A percentile compares a stretch with the other conserved stretches of the same genome.
Evolutionary conservation across 2,797 vertebrate species (phyloP).

Genomic region (Micrastur ruficollis): DNA sequence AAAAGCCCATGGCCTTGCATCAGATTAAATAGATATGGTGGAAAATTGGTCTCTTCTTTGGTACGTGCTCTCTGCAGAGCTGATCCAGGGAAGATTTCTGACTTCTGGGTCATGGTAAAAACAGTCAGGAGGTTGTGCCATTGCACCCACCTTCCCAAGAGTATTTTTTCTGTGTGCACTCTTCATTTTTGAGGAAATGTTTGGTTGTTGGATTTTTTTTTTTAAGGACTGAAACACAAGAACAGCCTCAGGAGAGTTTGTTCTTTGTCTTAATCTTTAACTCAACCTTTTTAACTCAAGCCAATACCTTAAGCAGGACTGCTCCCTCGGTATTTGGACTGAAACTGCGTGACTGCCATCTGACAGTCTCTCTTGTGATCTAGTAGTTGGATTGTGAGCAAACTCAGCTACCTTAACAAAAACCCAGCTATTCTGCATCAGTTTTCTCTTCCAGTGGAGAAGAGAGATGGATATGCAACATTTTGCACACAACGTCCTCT

Average conservation of each 20-base stretch:
- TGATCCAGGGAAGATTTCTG: neutral
- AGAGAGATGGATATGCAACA: neutral
- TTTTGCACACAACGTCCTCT: neutral
- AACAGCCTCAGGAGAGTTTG: neutral
- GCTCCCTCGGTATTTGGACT: neutral
- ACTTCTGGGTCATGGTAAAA: neutral
- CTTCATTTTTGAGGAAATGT: neutral
- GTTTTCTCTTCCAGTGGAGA: neutral
- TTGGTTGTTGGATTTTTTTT: neutral
- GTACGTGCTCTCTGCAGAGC: rapidly evolving
- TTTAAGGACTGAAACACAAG: neutral
- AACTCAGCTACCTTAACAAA: neutral
- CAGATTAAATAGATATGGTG: neutral
- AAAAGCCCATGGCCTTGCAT: neutral
- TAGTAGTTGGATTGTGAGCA: neutral
- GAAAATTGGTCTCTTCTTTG: neutral
- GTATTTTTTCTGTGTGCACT: neutral
- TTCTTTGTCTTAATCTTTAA: neutral
- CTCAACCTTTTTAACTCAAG: neutral
- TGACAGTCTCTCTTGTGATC: neutral
- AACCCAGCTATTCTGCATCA: neutral
- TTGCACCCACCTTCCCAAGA: neutral
- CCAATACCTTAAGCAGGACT: neutral
- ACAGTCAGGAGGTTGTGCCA: neutral
- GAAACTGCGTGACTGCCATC: rapidly evolving